A percentile compares a stretch with the other conserved stretches of the same genome.
Evolutionary conservation across 1,140 invertebrate species (phyloP).

Genomic region (Scaptomyza pallida): DNA sequence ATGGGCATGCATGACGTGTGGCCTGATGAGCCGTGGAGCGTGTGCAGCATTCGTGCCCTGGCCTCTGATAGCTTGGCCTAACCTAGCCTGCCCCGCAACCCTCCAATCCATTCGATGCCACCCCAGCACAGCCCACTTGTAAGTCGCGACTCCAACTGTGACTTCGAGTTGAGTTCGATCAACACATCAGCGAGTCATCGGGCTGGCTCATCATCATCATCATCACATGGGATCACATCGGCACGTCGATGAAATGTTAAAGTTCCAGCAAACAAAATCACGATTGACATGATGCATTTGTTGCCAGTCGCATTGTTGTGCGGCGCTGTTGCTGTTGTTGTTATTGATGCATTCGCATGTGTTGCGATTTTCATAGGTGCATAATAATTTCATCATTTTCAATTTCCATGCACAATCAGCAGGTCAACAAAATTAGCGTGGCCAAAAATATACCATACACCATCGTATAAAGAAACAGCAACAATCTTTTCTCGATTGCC

Average conservation of each 20-base stretch:
- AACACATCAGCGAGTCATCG: constrained; percentile 48
- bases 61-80: constrained; percentile 14
- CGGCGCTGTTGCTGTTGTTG: constrained; percentile 20
- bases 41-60: constrained; percentile 50
- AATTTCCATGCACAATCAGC: constrained; percentile 81
- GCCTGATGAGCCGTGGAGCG: constrained; percentile 62
- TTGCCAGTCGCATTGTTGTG: constrained; percentile 24
- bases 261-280: constrained; percentile 82
- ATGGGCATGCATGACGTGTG: constrained; percentile 82
- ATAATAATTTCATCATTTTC: constrained; percentile 81
- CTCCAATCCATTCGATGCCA: neutral
- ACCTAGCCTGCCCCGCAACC: neutral
- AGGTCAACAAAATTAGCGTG: constrained; percentile 81
- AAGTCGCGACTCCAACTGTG: constrained; percentile 25
- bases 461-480: constrained; percentile 9
- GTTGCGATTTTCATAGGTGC: constrained; percentile 50
- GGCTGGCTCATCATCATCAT: constrained; percentile 14
- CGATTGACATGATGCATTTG: constrained; percentile 76
- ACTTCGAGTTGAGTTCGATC: constrained; percentile 35
- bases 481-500: constrained; percentile 41
- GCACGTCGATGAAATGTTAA: constrained; percentile 81
- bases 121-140: neutral
- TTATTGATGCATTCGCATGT: constrained; percentile 57
- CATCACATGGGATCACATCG: constrained; percentile 61
- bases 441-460: constrained; percentile 51